These are phyloP conservation scores for Deladenus siricidicola DNA, from an alignment of 2,888 invertebrate genomes.

Conservation along the genomic window DNA sequence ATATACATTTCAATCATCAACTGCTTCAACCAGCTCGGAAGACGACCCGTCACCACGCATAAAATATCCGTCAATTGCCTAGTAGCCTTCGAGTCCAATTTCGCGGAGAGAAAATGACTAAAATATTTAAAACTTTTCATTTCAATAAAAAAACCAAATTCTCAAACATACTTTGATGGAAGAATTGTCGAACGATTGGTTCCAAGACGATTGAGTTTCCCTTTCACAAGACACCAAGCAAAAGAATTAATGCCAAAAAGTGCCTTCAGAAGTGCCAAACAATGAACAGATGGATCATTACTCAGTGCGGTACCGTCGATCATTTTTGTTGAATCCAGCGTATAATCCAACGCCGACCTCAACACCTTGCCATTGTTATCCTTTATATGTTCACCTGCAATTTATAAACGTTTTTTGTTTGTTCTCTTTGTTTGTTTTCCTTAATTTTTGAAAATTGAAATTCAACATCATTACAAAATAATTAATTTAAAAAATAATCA, in stretches of 20 bases:
- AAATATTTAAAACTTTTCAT: slow-evolving; percentile 8
- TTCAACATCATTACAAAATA: no score
- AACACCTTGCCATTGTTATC: no score
- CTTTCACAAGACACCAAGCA: not conserved
- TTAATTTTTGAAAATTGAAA: no score
- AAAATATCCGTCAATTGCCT: slow-evolving; percentile 93
- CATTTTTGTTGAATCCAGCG: no score
- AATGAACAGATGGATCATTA: slow-evolving; percentile 77
- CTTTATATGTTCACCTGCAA: no score
- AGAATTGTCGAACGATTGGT: not conserved
- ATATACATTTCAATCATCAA: slow-evolving; percentile 26
- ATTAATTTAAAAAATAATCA: no score
- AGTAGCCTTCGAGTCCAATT: slow-evolving; percentile 90
- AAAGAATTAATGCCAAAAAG: slow-evolving; percentile 61
- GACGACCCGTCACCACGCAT: slow-evolving; percentile 91
- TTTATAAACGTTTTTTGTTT: no score
- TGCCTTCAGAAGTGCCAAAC: slow-evolving; percentile 77
- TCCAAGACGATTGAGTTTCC: not conserved
- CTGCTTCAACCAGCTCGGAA: slow-evolving; percentile 71
- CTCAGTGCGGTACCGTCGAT: no score
- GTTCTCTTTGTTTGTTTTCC: no score
- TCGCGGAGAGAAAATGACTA: slow-evolving; percentile 55
- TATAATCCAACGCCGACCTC: no score
- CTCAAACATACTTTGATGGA: not conserved
- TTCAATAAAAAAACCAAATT: not conserved